phyloP scores from a whole-genome alignment of 2,888 invertebrate genomes.

The Heterodera filipjevi region DNA sequence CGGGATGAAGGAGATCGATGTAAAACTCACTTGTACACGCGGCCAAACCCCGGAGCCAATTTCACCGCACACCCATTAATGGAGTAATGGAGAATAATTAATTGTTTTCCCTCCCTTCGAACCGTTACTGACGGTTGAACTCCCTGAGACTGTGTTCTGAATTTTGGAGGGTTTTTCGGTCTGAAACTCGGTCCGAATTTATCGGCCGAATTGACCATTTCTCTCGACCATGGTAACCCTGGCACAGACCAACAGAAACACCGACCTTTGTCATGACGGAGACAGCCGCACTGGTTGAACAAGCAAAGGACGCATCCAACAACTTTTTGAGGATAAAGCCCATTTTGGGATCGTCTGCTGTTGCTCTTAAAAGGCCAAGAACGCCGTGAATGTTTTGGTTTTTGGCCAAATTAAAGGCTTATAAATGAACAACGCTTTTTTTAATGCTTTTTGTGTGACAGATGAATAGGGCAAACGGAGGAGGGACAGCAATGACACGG shows the following conservation, averaged over 20 bases:
- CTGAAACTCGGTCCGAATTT: too few species aligned
- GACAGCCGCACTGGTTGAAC: background rate
- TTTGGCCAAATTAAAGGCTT: background rate
- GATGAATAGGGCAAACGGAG: background rate
- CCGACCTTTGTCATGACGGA: background rate
- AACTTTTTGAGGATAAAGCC: background rate
- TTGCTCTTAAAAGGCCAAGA: too few species aligned
- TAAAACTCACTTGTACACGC: slow-evolving; percentile 50
- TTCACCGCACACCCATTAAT: slow-evolving; percentile 48
- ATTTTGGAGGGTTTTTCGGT: background rate
- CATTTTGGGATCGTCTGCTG: background rate
- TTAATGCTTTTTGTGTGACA: background rate
- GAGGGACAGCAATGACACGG: background rate
- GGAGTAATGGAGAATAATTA: slow-evolving; percentile 19
- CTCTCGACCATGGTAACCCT: too few species aligned
- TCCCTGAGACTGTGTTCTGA: slow-evolving; percentile 25
- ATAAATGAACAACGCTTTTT: too few species aligned
- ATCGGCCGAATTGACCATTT: too few species aligned
- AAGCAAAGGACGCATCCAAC: background rate
- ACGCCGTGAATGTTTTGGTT: too few species aligned
- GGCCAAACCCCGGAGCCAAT: slow-evolving; percentile 61
- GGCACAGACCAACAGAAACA: too few species aligned
- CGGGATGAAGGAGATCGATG: slow-evolving; percentile 47
- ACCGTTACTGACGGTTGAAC: slow-evolving; percentile 22
- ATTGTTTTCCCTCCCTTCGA: background rate